Evolutionary conservation across 2,113 vertebrate genomes (phyloP).

Genomic region (Gallinago undulata): DNA sequence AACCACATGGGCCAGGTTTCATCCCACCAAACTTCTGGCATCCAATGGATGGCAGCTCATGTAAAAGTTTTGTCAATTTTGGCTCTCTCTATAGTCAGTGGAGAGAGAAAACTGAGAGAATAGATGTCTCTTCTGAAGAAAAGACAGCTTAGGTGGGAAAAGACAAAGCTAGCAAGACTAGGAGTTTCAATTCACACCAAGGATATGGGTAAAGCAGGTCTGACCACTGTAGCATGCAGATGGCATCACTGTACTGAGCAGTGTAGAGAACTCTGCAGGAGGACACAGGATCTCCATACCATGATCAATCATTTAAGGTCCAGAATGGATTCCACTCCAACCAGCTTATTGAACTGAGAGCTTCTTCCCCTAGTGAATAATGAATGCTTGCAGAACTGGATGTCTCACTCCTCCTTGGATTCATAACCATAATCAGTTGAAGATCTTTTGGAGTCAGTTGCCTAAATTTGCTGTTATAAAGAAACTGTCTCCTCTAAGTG

Average conservation of each 20-base stretch:
- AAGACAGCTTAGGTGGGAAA: background rate
- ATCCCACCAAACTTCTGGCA: background rate
- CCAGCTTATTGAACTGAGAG: background rate
- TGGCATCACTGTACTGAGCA: background rate
- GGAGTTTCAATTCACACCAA: background rate
- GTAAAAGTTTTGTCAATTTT: background rate
- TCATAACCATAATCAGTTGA: background rate
- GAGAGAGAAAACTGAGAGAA: background rate
- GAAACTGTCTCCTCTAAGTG: background rate
- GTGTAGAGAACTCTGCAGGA: background rate
- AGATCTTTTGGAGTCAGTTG: background rate
- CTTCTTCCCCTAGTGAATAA: background rate
- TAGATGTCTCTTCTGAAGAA: background rate
- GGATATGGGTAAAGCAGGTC: no score
- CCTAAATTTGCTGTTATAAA: background rate
- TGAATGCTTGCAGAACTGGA: fast-evolving
- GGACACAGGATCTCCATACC: background rate
- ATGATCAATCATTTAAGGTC: background rate
- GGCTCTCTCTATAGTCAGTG: background rate
- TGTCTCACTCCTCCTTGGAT: background rate
- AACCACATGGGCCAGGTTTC: background rate
- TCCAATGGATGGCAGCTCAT: background rate
- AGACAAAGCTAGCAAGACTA: background rate
- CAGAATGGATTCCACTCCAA: background rate
- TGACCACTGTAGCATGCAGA: background rate